Base-by-base conservation (phyloP, 2,888 invertebrate genomes). In the Nycteola revayana region DNA sequence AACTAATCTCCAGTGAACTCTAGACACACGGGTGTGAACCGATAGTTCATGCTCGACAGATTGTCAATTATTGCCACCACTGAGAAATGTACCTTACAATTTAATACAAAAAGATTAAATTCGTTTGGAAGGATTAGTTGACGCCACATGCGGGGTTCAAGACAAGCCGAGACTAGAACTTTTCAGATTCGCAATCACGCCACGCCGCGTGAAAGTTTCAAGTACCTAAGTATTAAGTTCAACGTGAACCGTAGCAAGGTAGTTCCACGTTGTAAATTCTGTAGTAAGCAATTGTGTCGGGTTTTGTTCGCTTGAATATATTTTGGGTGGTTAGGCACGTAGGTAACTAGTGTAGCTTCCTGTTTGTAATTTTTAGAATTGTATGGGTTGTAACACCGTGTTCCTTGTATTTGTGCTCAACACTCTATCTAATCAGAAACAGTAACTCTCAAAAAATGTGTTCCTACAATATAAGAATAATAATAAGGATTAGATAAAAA, bases 141-240 rank as follows among this genome's bases (percentile, higher is more conserved):
- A 57, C 58, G 60, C 66, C 70, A 65, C 66, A 61, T 73, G 69
- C 61, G 58, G 52, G 50, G 29, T 33, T 43, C 47, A 49, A 53
- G 61, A 63, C 62, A 59, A 48, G 58, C 60, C 59, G 47, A 61
- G 60, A 60, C 57, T 57, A 57, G 61, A 81, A 81, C 70, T 81
- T 82, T 79, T 77, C 75, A 78, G 77, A 76, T 80, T 78, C 73
- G 68, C 78, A 80, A 81, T 80, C 79, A 78, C 73, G 72, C 62
- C 58, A 62, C 65, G 72, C 62, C 58, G 62, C 65, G 66, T 60
- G 66, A 67, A 79, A 80, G 65, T 79, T 79, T 64, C 57, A 62
- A 76, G 74, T 62, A n/a, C n/a, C n/a, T n/a, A 69, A 70, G 75
- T 75, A 72, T 74, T 71, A 75, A 78, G 73, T 78, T 75, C 57